These are phyloP conservation scores for Helleia helle DNA, from an alignment of 2,888 invertebrate genomes.

Conservation along the genomic window DNA sequence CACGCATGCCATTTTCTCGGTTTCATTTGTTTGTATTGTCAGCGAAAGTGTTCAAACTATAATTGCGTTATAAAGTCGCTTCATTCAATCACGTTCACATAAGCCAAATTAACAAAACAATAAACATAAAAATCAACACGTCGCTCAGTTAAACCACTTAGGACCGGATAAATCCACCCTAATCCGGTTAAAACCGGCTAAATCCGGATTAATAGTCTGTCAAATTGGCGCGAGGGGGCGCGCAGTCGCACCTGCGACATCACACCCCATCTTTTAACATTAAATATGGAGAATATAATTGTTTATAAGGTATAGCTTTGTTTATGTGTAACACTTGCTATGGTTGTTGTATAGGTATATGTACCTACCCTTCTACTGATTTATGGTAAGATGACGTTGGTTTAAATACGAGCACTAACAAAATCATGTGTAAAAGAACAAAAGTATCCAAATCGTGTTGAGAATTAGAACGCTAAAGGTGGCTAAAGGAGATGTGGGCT, in stretches of 20 bases:
- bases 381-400: too few species aligned
- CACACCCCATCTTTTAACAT: conserved; percentile 24
- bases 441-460: too few species aligned
- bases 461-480: too few species aligned
- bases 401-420: too few species aligned
- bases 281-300: conserved; percentile 23
- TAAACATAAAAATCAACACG: conserved; percentile 21
- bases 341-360: too few species aligned
- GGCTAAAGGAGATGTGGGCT: too few species aligned
- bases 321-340: too few species aligned
- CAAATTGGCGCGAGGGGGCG: conserved; percentile 59
- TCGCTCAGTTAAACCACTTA: conserved; percentile 42
- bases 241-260: conserved; percentile 47
- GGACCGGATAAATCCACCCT: conserved; percentile 45
- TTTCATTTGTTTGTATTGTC: too few species aligned
- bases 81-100: conserved; percentile 17
- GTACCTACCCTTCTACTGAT: too few species aligned
- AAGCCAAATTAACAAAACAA: conserved; percentile 9
- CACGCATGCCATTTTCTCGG: too few species aligned
- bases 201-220: conserved; percentile 72
- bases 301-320: conserved; percentile 8
- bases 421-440: too few species aligned
- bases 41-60: too few species aligned
- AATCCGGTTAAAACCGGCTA: conserved; percentile 48
- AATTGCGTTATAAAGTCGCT: conserved; percentile 8